Base-by-base conservation (phyloP, 2,888 invertebrate genomes). In the Drosophila gaucha region DNA sequence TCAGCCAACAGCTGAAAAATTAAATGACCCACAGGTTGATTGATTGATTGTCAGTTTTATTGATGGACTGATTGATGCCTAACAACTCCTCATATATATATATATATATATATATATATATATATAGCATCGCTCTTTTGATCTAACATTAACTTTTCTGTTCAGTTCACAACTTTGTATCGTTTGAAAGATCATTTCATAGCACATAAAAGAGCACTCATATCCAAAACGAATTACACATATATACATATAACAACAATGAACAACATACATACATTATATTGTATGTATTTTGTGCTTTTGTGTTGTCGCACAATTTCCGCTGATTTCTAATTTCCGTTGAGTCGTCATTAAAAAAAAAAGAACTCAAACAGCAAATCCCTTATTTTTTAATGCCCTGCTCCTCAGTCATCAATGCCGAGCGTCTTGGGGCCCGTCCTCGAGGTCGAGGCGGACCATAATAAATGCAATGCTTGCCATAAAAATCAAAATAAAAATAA, bases 241-340 rank as follows among this genome's bases (percentile, higher is more conserved):
- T 20, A 10, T n/a, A 28, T n/a, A 41, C 2, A 36, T 30, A 43
- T 20, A 10, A 41, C 28, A 49, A 43, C 52, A 62, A 63, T 69
- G 69, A 74, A 69, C 33, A 66, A 35, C 47, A 62, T 62, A 35
- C 54, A 58, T 62, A 59, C 51, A 74, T 55, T 62, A 69, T 74
- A 58, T 46, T 46, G 46, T 46, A 5, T 69, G 50, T 56, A 52
- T 58, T 60, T 57, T 38, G 39, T 51, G 52, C 26, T 60, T 60
- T 57, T 59, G 67, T 70, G 71, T 69, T 72, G 85, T 74, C 74
- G 65, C 67, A 69, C 78, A 74, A 71, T 83, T 78, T 84, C 84
- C 84, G 86, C 66, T 68, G 80, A 86, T 80, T 84, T 86, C 84
- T 84, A 84, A 84, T 84, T 84, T 84, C 84, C 84, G 86, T 74